Base-by-base conservation (phyloP, 2,888 invertebrate genomes). In the Dolichomitus sp. region DNA sequence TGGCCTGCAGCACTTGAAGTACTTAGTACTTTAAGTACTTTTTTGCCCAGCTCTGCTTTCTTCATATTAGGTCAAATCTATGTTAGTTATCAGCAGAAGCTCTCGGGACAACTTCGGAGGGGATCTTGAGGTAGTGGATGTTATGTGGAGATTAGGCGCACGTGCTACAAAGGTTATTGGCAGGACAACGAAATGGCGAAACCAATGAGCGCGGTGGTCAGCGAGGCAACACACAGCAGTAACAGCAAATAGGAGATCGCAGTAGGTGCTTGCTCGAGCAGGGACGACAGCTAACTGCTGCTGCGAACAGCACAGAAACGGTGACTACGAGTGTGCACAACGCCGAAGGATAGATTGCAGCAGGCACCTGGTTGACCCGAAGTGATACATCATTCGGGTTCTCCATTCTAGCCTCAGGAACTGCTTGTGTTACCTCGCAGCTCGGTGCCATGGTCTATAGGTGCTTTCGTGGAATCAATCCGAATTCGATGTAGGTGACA, bases 331-430 rank as follows among this genome's bases (percentile, higher is more conserved):
- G 83, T 80, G 80, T 73, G 42, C 83, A 68, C 76, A 76, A 76
- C 80, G 80, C 72, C 68, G 80, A 80, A 83, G 80, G 83, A 83
- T 80, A 77, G 80, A 77, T 83, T 77, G 76, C 83, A 83, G 57
- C 73, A 63, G 77, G 80, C 69, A 73, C 76, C 80, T 54, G 70
- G 79, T 70, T 79, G 76, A 80, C 77, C 80, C 83, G 77, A 50
- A 63, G 63, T 69, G 80, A 83, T 80, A 83, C 80, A 76, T 83
- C 83, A 83, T 80, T 80, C 77, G 76, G 48, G 76, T 77, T 80
- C 61, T 77, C 76, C 52, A 73, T 48, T 57, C 68, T 72, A 57
- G 68, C 73, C 69, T 57, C 72, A 80, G 80, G 63, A 73, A 80
- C 73, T 77, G 83, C 73, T 80, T 80, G 80, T 77, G 76, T 77